A percentile compares a stretch with the other conserved stretches of the same genome.
Evolutionary conservation across 2,888 invertebrate species (phyloP).

Genomic region (Philereme vetulata): DNA sequence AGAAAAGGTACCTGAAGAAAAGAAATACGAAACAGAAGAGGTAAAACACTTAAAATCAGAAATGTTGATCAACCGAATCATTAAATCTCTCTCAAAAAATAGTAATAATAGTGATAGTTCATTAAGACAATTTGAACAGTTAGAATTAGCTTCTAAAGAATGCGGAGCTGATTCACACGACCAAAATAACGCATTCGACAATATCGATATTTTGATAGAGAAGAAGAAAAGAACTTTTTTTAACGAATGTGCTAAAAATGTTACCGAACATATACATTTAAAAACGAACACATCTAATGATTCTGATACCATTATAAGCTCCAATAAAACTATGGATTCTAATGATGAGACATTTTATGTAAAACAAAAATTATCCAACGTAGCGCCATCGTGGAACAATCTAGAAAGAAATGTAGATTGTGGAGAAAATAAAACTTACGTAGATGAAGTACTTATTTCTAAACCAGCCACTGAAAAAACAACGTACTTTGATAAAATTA

Average conservation of each 20-base stretch:
- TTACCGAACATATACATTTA: constrained; percentile 3
- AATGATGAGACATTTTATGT: constrained; percentile 2
- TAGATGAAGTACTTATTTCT: constrained; percentile 21
- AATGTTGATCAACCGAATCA: constrained; percentile 52
- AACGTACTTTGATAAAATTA: constrained; percentile 58
- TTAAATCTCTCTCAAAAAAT: constrained; percentile 46
- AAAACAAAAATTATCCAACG: neutral
- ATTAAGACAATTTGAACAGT: constrained; percentile 56
- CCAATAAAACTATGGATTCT: constrained; percentile 21
- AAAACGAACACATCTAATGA: neutral
- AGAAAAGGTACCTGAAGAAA: neutral
- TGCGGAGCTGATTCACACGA: constrained; percentile 19
- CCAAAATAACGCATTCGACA: constrained; percentile 39
- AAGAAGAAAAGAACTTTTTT: constrained; percentile 52
- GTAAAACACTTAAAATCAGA: constrained; percentile 30
- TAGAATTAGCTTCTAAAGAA: constrained; percentile 51
- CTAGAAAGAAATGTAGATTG: neutral
- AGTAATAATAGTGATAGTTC: constrained; percentile 53
- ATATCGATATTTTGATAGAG: constrained; percentile 52
- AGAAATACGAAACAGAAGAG: neutral
- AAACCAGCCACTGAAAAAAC: constrained; percentile 42
- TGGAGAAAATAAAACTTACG: constrained; percentile 17
- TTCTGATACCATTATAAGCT: constrained; percentile 19
- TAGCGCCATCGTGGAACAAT: constrained; percentile 1
- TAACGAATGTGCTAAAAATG: constrained; percentile 20